These are phyloP conservation scores for Iselma pallidipennis DNA, from an alignment of 2,888 invertebrate species.

Conservation along the genomic window DNA sequence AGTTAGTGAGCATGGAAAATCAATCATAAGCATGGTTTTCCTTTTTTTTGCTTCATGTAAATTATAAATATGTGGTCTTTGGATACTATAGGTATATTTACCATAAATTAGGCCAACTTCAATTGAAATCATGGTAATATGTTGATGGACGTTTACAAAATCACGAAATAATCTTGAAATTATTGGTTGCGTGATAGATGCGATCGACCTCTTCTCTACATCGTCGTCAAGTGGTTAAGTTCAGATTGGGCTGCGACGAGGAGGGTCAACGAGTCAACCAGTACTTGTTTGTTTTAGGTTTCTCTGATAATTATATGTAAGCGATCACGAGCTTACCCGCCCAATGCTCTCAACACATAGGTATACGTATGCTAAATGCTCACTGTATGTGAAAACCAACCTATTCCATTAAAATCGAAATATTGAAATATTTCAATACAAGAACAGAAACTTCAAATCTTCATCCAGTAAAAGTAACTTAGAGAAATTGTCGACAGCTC, in stretches of 20 bases:
- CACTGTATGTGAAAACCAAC: too few relatives aligned
- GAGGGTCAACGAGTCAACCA: conserved; percentile 53
- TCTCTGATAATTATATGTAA: conserved; percentile 55
- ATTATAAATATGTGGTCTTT: too few relatives aligned
- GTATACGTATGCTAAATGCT: conserved; percentile 50
- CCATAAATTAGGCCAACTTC: conserved; percentile 43
- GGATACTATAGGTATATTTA: conserved; percentile 33
- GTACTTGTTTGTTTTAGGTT: conserved; percentile 56
- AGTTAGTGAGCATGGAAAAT: background rate
- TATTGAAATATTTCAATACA: too few relatives aligned
- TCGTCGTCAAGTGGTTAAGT: conserved; percentile 33
- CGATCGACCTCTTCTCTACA: conserved; percentile 22
- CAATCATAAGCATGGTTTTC: too few relatives aligned
- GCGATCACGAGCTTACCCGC: conserved; percentile 54
- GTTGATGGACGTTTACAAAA: conserved; percentile 42
- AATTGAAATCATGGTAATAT: conserved; percentile 38
- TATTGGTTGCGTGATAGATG: conserved; percentile 38
- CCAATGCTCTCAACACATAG: conserved; percentile 52
- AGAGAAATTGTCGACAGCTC: background rate
- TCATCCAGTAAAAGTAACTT: too few relatives aligned
- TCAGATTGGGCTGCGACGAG: conserved; percentile 40
- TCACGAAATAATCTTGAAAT: conserved; percentile 48
- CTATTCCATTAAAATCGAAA: too few relatives aligned
- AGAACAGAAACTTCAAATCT: too few relatives aligned
- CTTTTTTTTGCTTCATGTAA: too few relatives aligned